Conservation (phyloP, 2,888 invertebrate genomes). For the Drosophila neoperkinsi region DNA sequence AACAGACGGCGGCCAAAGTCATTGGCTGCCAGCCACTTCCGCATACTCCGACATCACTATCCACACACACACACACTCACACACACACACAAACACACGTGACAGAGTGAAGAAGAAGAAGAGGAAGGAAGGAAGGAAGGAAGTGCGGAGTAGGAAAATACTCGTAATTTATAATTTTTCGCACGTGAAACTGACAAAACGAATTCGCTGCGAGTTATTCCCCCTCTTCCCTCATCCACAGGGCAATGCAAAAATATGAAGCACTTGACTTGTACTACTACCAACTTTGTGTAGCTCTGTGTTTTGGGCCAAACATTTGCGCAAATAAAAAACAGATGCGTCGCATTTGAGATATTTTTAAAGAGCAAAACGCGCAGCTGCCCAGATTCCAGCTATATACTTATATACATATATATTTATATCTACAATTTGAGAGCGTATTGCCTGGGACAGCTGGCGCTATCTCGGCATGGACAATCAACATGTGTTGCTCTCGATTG, state of each 20-base stretch:
- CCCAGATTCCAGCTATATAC: constrained; percentile 48
- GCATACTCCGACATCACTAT: constrained; percentile 15
- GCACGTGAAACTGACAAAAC: constrained; percentile 79
- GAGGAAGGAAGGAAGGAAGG: constrained; percentile 2
- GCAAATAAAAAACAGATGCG: constrained; percentile 77
- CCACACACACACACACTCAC: constrained; percentile 10
- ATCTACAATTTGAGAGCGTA: constrained; percentile 34
- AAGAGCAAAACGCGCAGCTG: constrained; percentile 38
- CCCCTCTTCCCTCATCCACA: constrained; percentile 3
- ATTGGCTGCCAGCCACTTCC: constrained; percentile 51
- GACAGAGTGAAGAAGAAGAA: neutral
- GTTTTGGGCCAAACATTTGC: constrained; percentile 55
- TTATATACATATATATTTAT: constrained; percentile 1
- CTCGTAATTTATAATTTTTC: constrained; percentile 79
- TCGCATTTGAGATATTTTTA: constrained; percentile 45
- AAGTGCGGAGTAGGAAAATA: constrained; percentile 19
- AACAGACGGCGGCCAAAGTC: constrained; percentile 71
- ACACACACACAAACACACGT: constrained; percentile 7
- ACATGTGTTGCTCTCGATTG: constrained; percentile 69
- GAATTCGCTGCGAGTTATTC: constrained; percentile 30
- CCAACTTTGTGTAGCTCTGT: constrained; percentile 33
- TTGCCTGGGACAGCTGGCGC: constrained; percentile 65
- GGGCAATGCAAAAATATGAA: constrained; percentile 49
- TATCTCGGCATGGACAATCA: constrained; percentile 64
- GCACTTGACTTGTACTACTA: constrained; percentile 40